A percentile compares a stretch with the other conserved stretches of the same genome.
phyloP scores from a whole-genome alignment of 2,113 vertebrate genomes.

The Tragelaphus scriptus region DNA sequence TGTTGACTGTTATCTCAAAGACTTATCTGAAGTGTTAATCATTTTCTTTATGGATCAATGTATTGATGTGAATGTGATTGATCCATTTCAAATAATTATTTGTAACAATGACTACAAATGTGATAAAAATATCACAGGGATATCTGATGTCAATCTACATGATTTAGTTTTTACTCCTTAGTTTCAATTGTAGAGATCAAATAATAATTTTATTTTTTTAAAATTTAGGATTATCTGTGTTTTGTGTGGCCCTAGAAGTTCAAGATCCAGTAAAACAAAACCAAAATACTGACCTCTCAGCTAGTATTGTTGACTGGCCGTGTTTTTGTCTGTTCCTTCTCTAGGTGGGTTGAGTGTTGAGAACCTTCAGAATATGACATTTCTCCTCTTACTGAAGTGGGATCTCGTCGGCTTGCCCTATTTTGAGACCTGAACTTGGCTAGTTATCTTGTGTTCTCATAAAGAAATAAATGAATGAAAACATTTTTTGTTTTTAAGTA shows the following conservation, averaged over 20 bases:
- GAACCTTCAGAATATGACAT: neutral
- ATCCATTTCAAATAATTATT: slow-evolving; percentile 1
- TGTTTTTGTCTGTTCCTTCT: neutral
- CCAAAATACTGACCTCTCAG: neutral
- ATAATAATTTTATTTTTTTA: neutral
- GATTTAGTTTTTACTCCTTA: neutral
- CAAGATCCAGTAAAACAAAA: neutral
- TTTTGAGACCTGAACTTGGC: slow-evolving; percentile 28
- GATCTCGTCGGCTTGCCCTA: neutral
- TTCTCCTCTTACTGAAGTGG: neutral
- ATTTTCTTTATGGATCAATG: neutral
- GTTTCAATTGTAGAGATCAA: neutral
- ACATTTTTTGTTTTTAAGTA: neutral
- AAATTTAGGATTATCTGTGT: neutral
- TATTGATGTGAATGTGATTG: neutral
- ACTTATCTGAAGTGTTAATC: neutral
- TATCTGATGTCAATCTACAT: neutral
- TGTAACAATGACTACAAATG: neutral
- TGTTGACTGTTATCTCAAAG: neutral
- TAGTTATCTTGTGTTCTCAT: neutral
- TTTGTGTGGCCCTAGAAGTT: neutral
- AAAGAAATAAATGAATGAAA: neutral
- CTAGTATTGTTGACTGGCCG: neutral
- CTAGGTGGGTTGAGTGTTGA: neutral
- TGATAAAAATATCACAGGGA: neutral